Evolutionary conservation across 1,140 invertebrate genomes (phyloP).

Genomic region (Diabrotica virgifera): DNA sequence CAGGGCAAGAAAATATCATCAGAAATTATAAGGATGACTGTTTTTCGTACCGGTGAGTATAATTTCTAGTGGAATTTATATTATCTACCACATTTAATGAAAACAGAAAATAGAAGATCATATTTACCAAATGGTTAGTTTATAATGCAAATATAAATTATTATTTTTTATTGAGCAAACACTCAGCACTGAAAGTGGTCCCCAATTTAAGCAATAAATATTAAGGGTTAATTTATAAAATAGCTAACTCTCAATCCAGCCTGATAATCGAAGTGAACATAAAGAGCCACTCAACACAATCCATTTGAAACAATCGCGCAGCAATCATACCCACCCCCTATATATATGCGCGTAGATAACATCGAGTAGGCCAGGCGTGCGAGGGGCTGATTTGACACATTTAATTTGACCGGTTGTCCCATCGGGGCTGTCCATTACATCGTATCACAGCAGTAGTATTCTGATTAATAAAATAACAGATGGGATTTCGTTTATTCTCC

Average conservation of each 20-base stretch:
- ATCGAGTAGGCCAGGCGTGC: slow-evolving; percentile 26
- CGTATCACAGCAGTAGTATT: slow-evolving; percentile 18
- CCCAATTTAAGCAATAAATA: slow-evolving; percentile 2
- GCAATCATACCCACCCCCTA: slow-evolving; percentile 36
- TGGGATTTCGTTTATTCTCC: slow-evolving; percentile 25
- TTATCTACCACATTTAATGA: too few species aligned
- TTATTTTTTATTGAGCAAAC: too few species aligned
- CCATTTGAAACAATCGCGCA: slow-evolving; percentile 37
- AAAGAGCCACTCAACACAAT: slow-evolving; percentile 30
- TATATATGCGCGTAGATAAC: slow-evolving; percentile 27
- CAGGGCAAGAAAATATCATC: too few species aligned
- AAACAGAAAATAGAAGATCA: too few species aligned
- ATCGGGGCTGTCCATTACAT: slow-evolving; percentile 29
- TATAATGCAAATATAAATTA: too few species aligned
- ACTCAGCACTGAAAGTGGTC: not conserved
- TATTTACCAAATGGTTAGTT: too few species aligned
- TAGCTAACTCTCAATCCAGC: slow-evolving; percentile 3
- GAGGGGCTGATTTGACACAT: slow-evolving; percentile 41
- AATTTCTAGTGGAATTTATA: too few species aligned
- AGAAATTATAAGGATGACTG: too few species aligned
- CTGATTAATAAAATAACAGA: slow-evolving; percentile 34
- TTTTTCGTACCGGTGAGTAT: too few species aligned
- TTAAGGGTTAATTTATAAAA: slow-evolving; percentile 3
- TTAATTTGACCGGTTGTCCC: slow-evolving; percentile 41
- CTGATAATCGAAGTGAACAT: slow-evolving; percentile 24